phyloP scores from a whole-genome alignment of 2,113 vertebrate genomes.

The Heteronetta atricapilla region DNA sequence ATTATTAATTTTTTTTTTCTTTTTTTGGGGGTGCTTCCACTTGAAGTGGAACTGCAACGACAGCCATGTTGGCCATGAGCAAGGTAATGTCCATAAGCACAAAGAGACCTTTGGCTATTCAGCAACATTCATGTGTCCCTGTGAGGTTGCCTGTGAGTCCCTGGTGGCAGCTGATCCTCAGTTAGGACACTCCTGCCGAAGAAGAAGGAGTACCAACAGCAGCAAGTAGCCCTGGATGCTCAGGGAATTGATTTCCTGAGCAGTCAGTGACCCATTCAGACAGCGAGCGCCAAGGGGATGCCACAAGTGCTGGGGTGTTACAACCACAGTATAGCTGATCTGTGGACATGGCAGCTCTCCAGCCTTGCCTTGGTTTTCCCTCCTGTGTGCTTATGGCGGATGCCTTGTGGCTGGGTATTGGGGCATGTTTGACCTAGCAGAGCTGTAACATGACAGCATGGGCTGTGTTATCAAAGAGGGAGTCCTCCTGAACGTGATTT shows the following conservation, averaged over 20 bases:
- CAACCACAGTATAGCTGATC: not conserved
- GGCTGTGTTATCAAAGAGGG: not conserved
- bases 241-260: not conserved
- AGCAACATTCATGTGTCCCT: not conserved
- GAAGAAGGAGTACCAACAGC: not conserved
- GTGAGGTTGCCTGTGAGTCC: not conserved
- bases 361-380: not conserved
- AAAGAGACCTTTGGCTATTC: not conserved
- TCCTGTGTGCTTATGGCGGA: not conserved
- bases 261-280: not conserved
- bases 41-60: not conserved
- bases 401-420: not conserved
- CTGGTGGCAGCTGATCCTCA: not conserved
- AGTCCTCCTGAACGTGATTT: not conserved
- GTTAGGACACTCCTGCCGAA: not conserved
- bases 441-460: not conserved
- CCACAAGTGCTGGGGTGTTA: not conserved
- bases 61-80: not conserved
- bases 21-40: not conserved
- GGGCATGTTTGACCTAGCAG: not conserved
- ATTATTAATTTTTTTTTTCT: not conserved
- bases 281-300: not conserved
- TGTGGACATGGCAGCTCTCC: not conserved
- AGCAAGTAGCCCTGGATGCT: not conserved
- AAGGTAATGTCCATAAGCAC: no score